Base-by-base conservation (phyloP, 2,113 vertebrate species). In the Tychaedon coryphoeus region DNA sequence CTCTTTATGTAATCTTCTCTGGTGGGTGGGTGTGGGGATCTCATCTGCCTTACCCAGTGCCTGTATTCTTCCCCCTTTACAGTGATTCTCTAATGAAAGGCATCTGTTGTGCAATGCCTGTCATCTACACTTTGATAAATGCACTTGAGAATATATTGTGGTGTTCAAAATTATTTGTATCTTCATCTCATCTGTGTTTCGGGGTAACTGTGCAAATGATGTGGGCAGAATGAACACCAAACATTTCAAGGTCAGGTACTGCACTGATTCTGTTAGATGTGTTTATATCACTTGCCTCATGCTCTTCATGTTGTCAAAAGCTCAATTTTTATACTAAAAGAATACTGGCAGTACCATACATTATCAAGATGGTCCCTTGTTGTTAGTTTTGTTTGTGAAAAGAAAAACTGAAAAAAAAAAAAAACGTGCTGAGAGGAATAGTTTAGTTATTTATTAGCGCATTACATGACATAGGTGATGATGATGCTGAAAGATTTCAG, bases 41-140 rank as follows among this genome's bases (percentile, higher is more conserved):
- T 95, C 93, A 90, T 90, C 72, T 92, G 95, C 75, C 66, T 95
- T 88, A 83, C 51, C 78, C 64, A 43, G 67, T 1, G 81, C 81
- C 47, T 90, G 81, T 54, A 24, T 95, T 95, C 9, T 0, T 93
- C 72, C 90, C 79, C 43, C 72, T 95, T 93, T 94, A 43, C 87
- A 96, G 67, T 57, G 71, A 75, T 95, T 93, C 69, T 94, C 92
- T 95, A 67, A 95, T 92, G 86, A 93, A 88, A 88, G 85, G 48
- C 92, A 95, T 96, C 93, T 93, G 92, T 90, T 94, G 65, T 93
- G 86, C 92, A 93, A 77, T 80, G 72, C 61, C 65, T 33, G 3
- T 92, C 89, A 87, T 88, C 56, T 84, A 60, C 45, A 25, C 67
- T 88, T 75, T 14, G 36, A 65, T 86, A 93, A 92, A 93, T 34